Conservation (phyloP, 1,140 invertebrate genomes). For the Paraescarpia echinospica region DNA sequence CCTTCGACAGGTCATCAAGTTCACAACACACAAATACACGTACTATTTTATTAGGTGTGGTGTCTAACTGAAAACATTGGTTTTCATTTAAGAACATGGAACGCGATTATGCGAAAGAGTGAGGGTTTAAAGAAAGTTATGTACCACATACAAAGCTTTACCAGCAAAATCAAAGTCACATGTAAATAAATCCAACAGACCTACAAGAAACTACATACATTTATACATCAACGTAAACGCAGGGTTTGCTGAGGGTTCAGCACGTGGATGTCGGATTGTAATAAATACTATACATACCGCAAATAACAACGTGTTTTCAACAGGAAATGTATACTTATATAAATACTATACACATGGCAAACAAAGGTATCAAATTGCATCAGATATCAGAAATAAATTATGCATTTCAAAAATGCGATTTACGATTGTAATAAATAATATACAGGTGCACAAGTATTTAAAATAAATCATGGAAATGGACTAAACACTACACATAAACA, state of each 20-base stretch:
- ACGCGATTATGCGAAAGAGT: not conserved
- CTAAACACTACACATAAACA: not conserved
- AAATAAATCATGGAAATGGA: not conserved
- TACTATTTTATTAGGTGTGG: not conserved
- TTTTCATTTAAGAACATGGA: not conserved
- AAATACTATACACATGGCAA: not conserved
- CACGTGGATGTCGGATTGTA: not conserved
- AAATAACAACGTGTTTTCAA: not conserved
- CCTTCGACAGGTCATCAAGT: not conserved
- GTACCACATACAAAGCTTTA: not conserved
- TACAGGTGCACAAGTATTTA: not conserved
- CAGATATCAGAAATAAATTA: not conserved
- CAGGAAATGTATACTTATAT: not conserved
- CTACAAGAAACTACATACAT: not conserved
- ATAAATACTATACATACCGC: not conserved
- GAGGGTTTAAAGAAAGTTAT: constrained; percentile 1
- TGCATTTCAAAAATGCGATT: not conserved
- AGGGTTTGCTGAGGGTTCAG: not conserved
- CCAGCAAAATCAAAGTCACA: not conserved
- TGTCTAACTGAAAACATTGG: not conserved
- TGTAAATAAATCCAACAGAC: not conserved
- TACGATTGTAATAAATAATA: not conserved
- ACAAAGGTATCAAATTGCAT: constrained; percentile 7
- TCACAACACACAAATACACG: not conserved
- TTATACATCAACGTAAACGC: not conserved